Evolutionary conservation across 2,797 vertebrate genomes (phyloP), one percentile per base, ranked within the genome.

Genomic region (Enteromius argenteus): DNA sequence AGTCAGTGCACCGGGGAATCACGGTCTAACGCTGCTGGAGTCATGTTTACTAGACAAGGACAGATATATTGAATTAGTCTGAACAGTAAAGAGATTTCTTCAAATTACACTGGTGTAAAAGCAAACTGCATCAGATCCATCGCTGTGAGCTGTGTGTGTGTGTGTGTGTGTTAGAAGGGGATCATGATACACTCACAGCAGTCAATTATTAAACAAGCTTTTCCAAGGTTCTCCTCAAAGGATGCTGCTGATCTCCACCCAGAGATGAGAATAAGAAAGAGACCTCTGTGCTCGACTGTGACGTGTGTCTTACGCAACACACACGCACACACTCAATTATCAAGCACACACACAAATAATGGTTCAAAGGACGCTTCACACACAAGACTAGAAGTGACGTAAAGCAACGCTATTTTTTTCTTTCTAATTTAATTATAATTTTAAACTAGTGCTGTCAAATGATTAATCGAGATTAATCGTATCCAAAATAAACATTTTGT

Each of bases 201-300:
- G 77, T 91, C 56, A 92, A 91, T 93, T 90, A 92, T 89, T 91
- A 75, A 91, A 76, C 68, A 27, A 21, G 71, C 56, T 64, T 66
- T 85, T 75, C 87, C 69, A 86, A 81, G 69, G 39, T 64, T 42
- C 46, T 79, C 37, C 60, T 69, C 23, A 44, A 79, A 83, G 44
- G 42, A 17, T 32, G 5, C 39, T 14, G 58, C 58, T 27, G 58
- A 49, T 75, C 68, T 77, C 51, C 68, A 86, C 60, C 30, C 64
- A 74, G 66, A 13, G 23, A 44, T 13, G 66, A 37, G 46, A 79
- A 2, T 23, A 7, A 53, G 19, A 56, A n/a, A 56, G 7, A 53
- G 81, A 78, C 67, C 10, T 23, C n/a, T 68, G 67, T 11, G 37
- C 74, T 86, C 27, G 21, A 78, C 74, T 51, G 64, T 86, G 89